phyloP scores from a whole-genome alignment of 2,113 vertebrate species.

The Puma concolor region DNA sequence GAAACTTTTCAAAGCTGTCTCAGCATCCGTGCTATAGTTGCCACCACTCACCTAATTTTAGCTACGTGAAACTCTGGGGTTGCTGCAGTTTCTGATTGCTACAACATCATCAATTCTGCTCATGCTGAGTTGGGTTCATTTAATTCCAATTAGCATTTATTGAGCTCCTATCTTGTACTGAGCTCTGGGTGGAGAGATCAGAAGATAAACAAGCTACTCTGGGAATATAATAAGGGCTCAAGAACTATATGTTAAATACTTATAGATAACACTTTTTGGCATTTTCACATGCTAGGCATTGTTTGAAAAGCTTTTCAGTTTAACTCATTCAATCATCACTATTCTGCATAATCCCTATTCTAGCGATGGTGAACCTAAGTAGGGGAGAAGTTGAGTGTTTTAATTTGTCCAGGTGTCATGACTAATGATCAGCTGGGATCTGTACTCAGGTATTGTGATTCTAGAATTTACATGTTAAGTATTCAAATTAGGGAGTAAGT shows the following conservation, averaged over 20 bases:
- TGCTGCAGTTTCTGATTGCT: not conserved
- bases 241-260: not conserved
- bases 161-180: constrained; percentile 28
- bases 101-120: constrained; percentile 6
- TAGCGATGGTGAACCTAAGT: not conserved
- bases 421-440: not conserved
- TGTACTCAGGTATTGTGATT: not conserved
- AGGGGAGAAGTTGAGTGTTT: not conserved
- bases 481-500: not conserved
- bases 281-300: not conserved
- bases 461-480: not conserved
- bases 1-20: not conserved
- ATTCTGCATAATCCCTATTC: no score
- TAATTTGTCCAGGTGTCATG: not conserved
- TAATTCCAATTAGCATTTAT: constrained; percentile 56
- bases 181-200: not conserved
- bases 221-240: not conserved
- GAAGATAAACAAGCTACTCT: not conserved
- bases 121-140: not conserved
- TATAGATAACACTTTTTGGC: not conserved
- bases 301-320: not conserved
- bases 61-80: not conserved
- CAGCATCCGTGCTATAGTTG: not conserved
- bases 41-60: constrained; percentile 27
- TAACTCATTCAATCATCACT: not conserved